Base-by-base conservation (phyloP, 2,888 invertebrate species). In the Phyllotreta cruciferae region DNA sequence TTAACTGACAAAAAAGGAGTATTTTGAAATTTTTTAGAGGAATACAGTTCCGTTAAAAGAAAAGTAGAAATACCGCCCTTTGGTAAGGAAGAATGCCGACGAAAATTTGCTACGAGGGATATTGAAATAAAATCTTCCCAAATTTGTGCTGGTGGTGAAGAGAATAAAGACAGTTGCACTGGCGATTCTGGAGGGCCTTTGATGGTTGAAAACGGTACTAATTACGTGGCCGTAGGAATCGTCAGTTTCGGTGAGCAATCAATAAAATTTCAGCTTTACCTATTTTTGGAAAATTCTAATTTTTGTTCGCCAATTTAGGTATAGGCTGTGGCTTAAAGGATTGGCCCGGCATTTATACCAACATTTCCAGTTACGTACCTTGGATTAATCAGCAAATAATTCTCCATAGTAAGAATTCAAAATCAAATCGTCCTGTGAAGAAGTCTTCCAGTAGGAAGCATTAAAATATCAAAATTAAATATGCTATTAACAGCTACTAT, bases 161-260 rank as follows among this genome's bases (percentile, higher is more conserved):
- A 82, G 60, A 84, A 85, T 1, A 84, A 88, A 73, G 92, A 92
- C 73, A 88, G 91, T 0, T 93, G 93, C 74, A 83, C 83, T n/a
- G 92, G 92, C 0, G 92, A 92, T 73, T 91, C 91, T 0, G 92
- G 93, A 0, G 92, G 92, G 2, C 92, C 92, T 0, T 79, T 93
- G 2, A 92, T 92, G 91, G 64, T 69, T 14, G 56, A 64, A 24
- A 65, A 70, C 55, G 72, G 67, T 47, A 71, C 68, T 7, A 64
- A 67, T 8, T 75, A 73, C 70, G 86, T 85, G 63, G 80, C 85
- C 0, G 84, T 87, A n/a, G 91, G 88, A 0, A 81, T 91, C 0
- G 90, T 91, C 0, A 90, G 90, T 64, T 90, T 86, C 66, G 91
- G 91, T 0, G 4, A 24, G 24, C 4, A 1, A 24, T 24, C 4